These are phyloP conservation scores for Marronus borbonicus DNA, from an alignment of 2,888 invertebrate genomes.

Conservation along the genomic window DNA sequence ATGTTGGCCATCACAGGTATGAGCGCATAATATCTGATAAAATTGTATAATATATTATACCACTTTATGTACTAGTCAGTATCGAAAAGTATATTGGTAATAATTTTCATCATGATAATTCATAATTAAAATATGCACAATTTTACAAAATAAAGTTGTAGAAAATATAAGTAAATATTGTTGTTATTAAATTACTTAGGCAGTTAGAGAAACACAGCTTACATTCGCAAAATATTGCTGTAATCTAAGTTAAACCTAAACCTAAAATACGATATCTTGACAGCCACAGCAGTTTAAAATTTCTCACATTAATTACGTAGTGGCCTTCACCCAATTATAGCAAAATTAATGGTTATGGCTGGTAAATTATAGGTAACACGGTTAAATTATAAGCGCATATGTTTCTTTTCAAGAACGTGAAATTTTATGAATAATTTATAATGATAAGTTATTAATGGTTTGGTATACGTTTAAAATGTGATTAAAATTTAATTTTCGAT, in stretches of 20 bases:
- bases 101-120: too few species aligned
- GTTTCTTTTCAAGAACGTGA: slow-evolving; percentile 37
- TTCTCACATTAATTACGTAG: slow-evolving; percentile 39
- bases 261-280: slow-evolving; percentile 20
- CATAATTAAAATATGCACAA: too few species aligned
- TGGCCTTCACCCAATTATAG: slow-evolving; percentile 41
- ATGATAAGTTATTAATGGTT: slow-evolving; percentile 24
- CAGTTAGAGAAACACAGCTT: background rate
- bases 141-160: too few species aligned
- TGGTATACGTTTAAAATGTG: slow-evolving; percentile 1
- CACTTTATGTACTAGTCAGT: too few species aligned
- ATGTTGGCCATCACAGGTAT: too few species aligned
- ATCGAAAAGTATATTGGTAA: too few species aligned
- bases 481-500: slow-evolving; percentile 19
- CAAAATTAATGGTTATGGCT: slow-evolving; percentile 31
- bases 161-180: too few species aligned
- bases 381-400: slow-evolving; percentile 19
- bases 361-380: slow-evolving; percentile 37
- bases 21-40: too few species aligned
- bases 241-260: background rate
- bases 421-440: slow-evolving; percentile 28
- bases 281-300: slow-evolving; percentile 4
- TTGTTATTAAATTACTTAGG: too few species aligned
- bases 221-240: background rate
- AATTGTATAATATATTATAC: too few species aligned